A percentile compares a stretch with the other conserved stretches of the same genome.
Conservation (phyloP, 2,888 invertebrate species). For the Bugulina stolonifera region DNA sequence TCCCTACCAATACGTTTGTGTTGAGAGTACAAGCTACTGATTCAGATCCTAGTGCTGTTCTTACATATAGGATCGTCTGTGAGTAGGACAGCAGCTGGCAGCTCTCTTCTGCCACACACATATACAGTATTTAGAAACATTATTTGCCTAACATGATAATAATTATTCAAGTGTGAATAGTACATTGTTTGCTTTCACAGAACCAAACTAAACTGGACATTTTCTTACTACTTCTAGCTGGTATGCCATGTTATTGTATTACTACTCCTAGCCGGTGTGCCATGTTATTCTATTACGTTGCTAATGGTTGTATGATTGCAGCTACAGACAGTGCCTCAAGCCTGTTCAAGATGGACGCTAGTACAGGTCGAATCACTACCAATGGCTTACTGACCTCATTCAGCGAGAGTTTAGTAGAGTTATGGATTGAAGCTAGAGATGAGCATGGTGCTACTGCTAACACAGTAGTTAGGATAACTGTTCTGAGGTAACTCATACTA, state of each 20-base stretch:
- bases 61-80: slow-evolving; percentile 10
- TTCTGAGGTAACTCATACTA: slow-evolving; percentile 3
- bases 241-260: too few species aligned
- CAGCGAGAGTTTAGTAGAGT: not conserved
- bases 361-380: slow-evolving; percentile 6
- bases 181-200: too few species aligned
- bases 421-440: slow-evolving; percentile 23
- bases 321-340: not conserved
- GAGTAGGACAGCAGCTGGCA: too few species aligned
- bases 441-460: not conserved
- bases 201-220: too few species aligned
- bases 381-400: not conserved
- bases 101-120: too few species aligned
- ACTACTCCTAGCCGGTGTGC: too few species aligned
- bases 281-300: too few species aligned
- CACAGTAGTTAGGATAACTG: slow-evolving; percentile 1
- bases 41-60: not conserved
- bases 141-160: too few species aligned
- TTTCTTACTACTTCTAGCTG: too few species aligned
- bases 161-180: too few species aligned
- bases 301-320: not conserved
- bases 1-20: slow-evolving; percentile 3
- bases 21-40: slow-evolving; percentile 16
- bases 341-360: not conserved
- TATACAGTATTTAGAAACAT: too few species aligned